These are phyloP conservation scores for Eulithis testata DNA, from an alignment of 2,888 invertebrate species.

Conservation along the genomic window DNA sequence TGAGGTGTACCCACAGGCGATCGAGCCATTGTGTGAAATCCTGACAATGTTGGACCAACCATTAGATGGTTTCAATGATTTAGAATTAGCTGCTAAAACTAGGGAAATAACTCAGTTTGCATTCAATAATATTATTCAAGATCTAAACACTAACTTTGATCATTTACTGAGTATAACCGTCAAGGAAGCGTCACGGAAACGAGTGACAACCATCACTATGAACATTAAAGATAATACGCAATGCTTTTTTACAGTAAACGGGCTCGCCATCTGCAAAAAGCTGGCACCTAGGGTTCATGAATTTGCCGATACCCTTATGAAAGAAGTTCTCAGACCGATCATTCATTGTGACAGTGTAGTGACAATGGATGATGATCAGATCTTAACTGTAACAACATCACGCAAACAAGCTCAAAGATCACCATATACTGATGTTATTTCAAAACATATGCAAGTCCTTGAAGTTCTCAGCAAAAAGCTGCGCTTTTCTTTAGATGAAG, in stretches of 20 bases:
- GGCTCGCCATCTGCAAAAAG: constrained; percentile 72
- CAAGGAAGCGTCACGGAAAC: constrained; percentile 47
- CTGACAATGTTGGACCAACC: constrained; percentile 73
- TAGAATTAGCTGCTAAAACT: constrained; percentile 81
- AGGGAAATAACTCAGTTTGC: constrained; percentile 73
- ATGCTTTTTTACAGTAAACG: constrained; percentile 66
- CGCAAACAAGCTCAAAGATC: constrained; percentile 72
- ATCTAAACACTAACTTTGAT: constrained; percentile 77
- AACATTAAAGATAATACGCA: constrained; percentile 59
- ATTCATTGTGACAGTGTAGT: constrained; percentile 79
- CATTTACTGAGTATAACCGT: constrained; percentile 21
- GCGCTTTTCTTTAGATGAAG: constrained; percentile 71
- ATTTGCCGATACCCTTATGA: constrained; percentile 85
- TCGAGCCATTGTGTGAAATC: constrained; percentile 79
- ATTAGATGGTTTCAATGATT: constrained; percentile 74
- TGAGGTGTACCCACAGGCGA: constrained; percentile 72
- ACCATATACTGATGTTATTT: constrained; percentile 81
- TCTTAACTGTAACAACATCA: constrained; percentile 64
- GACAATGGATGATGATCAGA: constrained; percentile 64
- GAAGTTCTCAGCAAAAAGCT: constrained; percentile 84
- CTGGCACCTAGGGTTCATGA: constrained; percentile 76
- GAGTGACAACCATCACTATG: constrained; percentile 55
- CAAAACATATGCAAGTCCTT: constrained; percentile 84
- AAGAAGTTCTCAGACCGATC: constrained; percentile 84
- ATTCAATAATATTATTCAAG: constrained; percentile 73